phyloP scores from a whole-genome alignment of 2,888 invertebrate genomes.

The Lucinisca nassula region DNA sequence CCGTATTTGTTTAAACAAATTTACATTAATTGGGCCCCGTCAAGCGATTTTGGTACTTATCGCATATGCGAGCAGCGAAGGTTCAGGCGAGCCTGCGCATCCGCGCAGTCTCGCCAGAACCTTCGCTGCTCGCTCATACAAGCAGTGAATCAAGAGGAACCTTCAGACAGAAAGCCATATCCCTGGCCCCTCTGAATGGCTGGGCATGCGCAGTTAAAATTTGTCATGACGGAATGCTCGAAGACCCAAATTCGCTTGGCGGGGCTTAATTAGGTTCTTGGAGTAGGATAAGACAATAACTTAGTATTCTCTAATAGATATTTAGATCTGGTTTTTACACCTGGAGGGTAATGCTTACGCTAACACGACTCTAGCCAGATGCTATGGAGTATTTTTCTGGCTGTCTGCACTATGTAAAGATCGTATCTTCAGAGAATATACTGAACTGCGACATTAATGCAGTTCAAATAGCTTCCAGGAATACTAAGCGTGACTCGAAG shows the following conservation, averaged over 20 bases:
- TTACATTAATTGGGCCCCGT: no score
- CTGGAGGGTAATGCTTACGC: neutral
- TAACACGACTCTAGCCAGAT: constrained; percentile 4
- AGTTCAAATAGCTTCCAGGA: neutral
- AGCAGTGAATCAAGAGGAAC: no score
- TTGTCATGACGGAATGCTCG: no score
- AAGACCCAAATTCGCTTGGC: no score
- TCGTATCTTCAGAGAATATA: neutral
- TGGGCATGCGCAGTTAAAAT: no score
- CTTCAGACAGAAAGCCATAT: no score
- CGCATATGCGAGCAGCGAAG: no score
- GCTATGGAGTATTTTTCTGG: neutral
- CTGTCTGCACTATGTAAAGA: constrained; percentile 4
- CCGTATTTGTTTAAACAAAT: constrained; percentile 12
- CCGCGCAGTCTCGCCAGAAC: no score
- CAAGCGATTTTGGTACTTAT: no score
- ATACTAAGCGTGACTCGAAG: constrained; percentile 5
- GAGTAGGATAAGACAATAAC: constrained; percentile 2
- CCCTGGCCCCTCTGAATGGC: no score
- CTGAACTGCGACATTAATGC: neutral
- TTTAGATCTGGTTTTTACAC: constrained; percentile 8
- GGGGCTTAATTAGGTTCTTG: neutral
- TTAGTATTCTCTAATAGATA: neutral
- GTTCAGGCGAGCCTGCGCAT: no score
- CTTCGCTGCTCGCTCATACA: no score